Evolutionary conservation across 30 jellyfish, hydroid and myxozoan species (phyloP), one percentile per base, ranked within the genome.

Genomic region (Hydractinia echinata): DNA sequence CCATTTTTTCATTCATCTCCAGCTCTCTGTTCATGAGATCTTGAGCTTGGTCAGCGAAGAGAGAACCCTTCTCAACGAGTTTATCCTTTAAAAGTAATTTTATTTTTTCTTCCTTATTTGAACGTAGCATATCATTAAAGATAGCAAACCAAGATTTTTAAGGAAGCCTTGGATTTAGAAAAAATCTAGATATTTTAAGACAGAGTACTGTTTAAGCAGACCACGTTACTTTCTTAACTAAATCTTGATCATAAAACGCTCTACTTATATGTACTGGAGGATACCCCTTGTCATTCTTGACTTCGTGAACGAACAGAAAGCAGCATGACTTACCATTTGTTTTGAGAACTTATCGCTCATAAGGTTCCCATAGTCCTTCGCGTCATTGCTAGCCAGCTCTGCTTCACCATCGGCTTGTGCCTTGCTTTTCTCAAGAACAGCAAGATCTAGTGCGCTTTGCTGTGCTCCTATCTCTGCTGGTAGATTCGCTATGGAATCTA

Each of bases 401-500:
- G 87, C 85, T 53, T 85, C 95, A 6, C 90, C 97, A 10, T 84
- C 73, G 11, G 97, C 95, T 16, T 70, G 55, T 50, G 82, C 95
- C 10, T 82, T 84, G 58, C 97, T 91, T 54, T 86, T 91, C 66
- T 86, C 97, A 55, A 91, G 84, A 53, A 83, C 71, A n/a, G 79
- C 96, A 66, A 91, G 14, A 53, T 91, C 88, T 15, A 91, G 39
- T 5, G 88, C 71, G 72, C 52, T 62, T 54, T 86, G 96, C 72
- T 78, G 85, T 56, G 84, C 51, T 10, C 90, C 77, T 21, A 91
- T 79, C 13, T 79, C 80, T 1, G 86, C 79, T 61, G 79, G 92
- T 5, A 89, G 89, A 58, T 85, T 85, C 68, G 95, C 81, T 5
- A 83, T 62, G 49, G 58, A 53, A 1, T 79, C 95, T 64, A 86